A percentile compares a stretch with the other conserved stretches of the same genome.
Evolutionary conservation across 2,888 invertebrate genomes (phyloP).

Genomic region (Yponomeuta malinellus): DNA sequence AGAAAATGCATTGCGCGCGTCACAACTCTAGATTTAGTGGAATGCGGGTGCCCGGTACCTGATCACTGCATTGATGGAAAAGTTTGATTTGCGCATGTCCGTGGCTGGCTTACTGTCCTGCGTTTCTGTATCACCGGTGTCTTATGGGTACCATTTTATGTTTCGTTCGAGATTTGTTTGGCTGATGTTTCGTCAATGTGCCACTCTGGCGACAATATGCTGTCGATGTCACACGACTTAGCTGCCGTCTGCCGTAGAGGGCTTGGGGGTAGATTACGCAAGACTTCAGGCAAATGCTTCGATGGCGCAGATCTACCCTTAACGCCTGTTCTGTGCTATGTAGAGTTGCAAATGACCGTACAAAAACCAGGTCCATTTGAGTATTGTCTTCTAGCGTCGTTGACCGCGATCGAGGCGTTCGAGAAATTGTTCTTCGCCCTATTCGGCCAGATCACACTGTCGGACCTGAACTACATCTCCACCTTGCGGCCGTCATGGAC

Average conservation of each 20-base stretch:
- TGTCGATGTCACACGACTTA: slow-evolving; percentile 49
- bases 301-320: slow-evolving; percentile 54
- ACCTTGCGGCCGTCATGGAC: slow-evolving; percentile 86
- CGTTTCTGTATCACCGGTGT: slow-evolving; percentile 61
- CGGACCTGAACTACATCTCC: slow-evolving; percentile 86
- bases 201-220: slow-evolving; percentile 48
- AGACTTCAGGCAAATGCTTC: not conserved
- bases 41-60: slow-evolving; percentile 56
- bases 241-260: slow-evolving; percentile 35
- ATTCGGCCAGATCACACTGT: slow-evolving; percentile 94
- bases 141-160: slow-evolving; percentile 61
- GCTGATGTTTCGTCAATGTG: slow-evolving; percentile 67
- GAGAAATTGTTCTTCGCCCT: slow-evolving; percentile 99
- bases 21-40: slow-evolving; percentile 68
- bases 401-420: slow-evolving; percentile 93
- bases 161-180: slow-evolving; percentile 41
- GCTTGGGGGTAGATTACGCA: slow-evolving; percentile 53
- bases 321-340: slow-evolving; percentile 29
- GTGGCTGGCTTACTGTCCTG: slow-evolving; percentile 67
- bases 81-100: slow-evolving; percentile 72
- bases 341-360: slow-evolving; percentile 27
- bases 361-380: slow-evolving; percentile 59
- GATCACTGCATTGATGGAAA: slow-evolving; percentile 74
- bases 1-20: slow-evolving; percentile 66
- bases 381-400: slow-evolving; percentile 81